These are phyloP conservation scores for Patella caerulea DNA, from an alignment of 2,888 invertebrate species.

Conservation along the genomic window DNA sequence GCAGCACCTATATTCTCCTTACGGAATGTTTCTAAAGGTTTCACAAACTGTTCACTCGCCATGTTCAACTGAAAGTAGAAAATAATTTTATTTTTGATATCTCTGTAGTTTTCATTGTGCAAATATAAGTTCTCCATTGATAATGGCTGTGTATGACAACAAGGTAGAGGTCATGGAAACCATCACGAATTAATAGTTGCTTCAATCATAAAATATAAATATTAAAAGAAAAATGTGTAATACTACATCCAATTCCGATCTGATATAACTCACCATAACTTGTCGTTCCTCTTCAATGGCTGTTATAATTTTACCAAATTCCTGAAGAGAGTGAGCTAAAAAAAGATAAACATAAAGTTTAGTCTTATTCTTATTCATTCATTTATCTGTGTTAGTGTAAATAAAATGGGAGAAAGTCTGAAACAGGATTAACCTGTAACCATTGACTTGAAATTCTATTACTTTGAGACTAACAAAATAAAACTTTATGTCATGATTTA, in stretches of 20 bases:
- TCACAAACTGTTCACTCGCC: slow-evolving; percentile 92
- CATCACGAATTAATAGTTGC: no score
- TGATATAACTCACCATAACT: slow-evolving; percentile 84
- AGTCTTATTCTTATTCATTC: not conserved
- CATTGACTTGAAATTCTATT: no score
- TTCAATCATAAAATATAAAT: no score
- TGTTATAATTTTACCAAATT: slow-evolving; percentile 91
- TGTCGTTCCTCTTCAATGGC: slow-evolving; percentile 97
- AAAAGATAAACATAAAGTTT: slow-evolving; percentile 35
- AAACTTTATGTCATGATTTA: no score
- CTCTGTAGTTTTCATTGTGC: not conserved
- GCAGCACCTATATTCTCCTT: slow-evolving; percentile 96
- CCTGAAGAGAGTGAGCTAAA: slow-evolving; percentile 86
- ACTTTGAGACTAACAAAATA: no score
- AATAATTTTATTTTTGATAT: slow-evolving; percentile 20
- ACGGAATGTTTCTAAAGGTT: slow-evolving; percentile 92
- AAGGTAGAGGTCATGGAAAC: no score
- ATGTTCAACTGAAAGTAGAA: slow-evolving; percentile 84
- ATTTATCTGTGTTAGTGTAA: no score
- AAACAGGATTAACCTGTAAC: no score
- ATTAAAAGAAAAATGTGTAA: no score
- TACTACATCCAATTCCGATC: no score
- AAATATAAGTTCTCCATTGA: not conserved
- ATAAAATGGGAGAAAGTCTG: no score
- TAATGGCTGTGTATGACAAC: no score